Evolutionary conservation across 2,888 invertebrate species (phyloP), one percentile per base, ranked within the genome.

Genomic region (Pterostichus madidus): DNA sequence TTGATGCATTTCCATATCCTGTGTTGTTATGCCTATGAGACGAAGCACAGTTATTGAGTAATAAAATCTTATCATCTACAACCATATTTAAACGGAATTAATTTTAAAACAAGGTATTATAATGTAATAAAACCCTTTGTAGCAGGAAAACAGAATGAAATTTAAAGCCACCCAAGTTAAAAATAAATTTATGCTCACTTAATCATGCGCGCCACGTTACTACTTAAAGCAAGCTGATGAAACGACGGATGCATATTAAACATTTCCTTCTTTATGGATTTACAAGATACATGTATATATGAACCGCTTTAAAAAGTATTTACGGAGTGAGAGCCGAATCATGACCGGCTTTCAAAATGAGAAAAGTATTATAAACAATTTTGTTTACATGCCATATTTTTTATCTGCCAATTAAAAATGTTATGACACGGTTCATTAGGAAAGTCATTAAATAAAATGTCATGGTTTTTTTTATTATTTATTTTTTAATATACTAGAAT

Each of bases 181-280:
- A 71, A 71, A 44, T 71, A 71, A 71, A 71, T 71, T 44, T 71
- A 71, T 44, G 17, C 17, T 71, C 64, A 32, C 52, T 52, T 75
- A 49, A 52, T 52, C 32, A 52, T 75, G 35, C 75, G 32, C 44
- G 10, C 7, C 75, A 49, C 52, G 75, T 52, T 13, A 24, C 52
- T 53, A 75, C 75, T 75, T 75, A 75, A 44, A 73, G 17, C 75
- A 13, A 64, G 31, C 52, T 52, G 75, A 53, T 75, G 53, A 52
- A 75, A 75, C 75, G 24, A 8, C 32, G 13, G 24, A 17, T 24
- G 75, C 35, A 75, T 75, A 75, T 75, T 75, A 52, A 75, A 75
- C 44, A 31, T 17, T 71, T 71, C 68, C 68, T 71, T 17, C 44
- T 44, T 49, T 49, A 49, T 49, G 64, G 35, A 64, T 64, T 64